These are phyloP conservation scores for Urocolius indicus DNA, from an alignment of 2,113 vertebrate genomes.

Conservation along the genomic window DNA sequence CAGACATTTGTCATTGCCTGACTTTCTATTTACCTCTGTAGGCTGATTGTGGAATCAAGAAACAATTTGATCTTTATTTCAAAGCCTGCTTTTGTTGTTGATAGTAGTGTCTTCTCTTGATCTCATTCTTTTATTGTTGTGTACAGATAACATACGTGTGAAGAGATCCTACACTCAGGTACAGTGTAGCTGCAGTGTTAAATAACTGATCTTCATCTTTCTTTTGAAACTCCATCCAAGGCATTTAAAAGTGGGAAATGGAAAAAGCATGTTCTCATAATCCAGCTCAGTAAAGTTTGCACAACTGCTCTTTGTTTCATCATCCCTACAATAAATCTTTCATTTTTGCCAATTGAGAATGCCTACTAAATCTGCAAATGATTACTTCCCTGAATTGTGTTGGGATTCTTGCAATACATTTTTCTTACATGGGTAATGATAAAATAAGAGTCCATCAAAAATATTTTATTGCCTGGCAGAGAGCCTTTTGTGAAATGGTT, in stretches of 20 bases:
- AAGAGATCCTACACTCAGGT: constrained; percentile 61
- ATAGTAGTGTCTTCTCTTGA: background rate
- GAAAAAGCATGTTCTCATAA: constrained; percentile 79
- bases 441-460: constrained; percentile 65
- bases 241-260: constrained; percentile 76
- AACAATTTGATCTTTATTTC: constrained; percentile 39
- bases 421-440: constrained; percentile 73
- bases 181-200: constrained; percentile 46
- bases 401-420: constrained; percentile 71
- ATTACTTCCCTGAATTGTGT: constrained; percentile 73
- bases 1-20: constrained; percentile 8
- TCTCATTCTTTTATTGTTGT: constrained; percentile 48
- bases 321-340: constrained; percentile 80
- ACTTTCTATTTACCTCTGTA: background rate
- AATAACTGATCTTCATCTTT: constrained; percentile 64
- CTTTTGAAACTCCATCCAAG: constrained; percentile 70
- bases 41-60: background rate
- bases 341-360: constrained; percentile 73
- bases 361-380: constrained; percentile 78
- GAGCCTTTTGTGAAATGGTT: constrained; percentile 65
- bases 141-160: constrained; percentile 59
- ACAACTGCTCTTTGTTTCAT: constrained; percentile 83
- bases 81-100: background rate
- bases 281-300: constrained; percentile 77
- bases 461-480: constrained; percentile 56